A percentile compares a stretch with the other conserved stretches of the same genome.
phyloP scores from a whole-genome alignment of 37 sponge, comb jelly and placozoan species.

The Hormiphora californensis region DNA sequence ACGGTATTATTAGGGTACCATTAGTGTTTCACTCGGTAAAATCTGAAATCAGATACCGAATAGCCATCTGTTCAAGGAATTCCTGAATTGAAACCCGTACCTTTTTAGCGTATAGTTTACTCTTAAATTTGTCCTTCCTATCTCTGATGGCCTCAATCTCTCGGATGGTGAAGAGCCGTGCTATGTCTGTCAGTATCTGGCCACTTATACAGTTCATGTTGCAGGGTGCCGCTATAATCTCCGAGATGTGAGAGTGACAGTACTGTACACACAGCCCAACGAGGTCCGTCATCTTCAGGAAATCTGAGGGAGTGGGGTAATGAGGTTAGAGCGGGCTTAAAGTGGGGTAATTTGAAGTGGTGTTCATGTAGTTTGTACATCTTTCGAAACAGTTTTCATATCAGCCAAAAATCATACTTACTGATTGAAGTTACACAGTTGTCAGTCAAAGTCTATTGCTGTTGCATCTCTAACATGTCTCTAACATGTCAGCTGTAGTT shows the following conservation, averaged over 20 bases:
- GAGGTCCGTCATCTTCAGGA: constrained; percentile 76
- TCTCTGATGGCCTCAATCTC: constrained; percentile 70
- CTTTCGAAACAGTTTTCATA: too few relatives aligned
- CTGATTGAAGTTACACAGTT: too few relatives aligned
- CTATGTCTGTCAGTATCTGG: constrained; percentile 61
- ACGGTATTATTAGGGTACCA: not conserved
- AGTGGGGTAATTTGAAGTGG: too few relatives aligned
- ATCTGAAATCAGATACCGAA: too few relatives aligned
- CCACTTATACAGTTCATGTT: constrained; percentile 73
- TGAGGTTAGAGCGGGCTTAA: too few relatives aligned
- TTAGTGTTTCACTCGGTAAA: not conserved
- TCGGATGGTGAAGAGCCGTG: constrained; percentile 62
- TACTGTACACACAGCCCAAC: constrained; percentile 70
- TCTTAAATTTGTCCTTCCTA: constrained; percentile 77
- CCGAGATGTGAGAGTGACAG: constrained; percentile 69
- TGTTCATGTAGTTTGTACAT: too few relatives aligned
- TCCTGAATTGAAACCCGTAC: not conserved
- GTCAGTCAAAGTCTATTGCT: too few relatives aligned
- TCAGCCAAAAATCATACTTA: too few relatives aligned
- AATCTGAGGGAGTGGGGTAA: constrained; percentile 88
- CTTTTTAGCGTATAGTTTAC: constrained; percentile 52
- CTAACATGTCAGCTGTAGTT: too few relatives aligned
- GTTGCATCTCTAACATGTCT: too few relatives aligned
- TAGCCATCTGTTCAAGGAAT: too few relatives aligned
- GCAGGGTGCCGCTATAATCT: constrained; percentile 64